phyloP scores from a whole-genome alignment of 2,113 vertebrate species.

The Anser brachyrhynchus region DNA sequence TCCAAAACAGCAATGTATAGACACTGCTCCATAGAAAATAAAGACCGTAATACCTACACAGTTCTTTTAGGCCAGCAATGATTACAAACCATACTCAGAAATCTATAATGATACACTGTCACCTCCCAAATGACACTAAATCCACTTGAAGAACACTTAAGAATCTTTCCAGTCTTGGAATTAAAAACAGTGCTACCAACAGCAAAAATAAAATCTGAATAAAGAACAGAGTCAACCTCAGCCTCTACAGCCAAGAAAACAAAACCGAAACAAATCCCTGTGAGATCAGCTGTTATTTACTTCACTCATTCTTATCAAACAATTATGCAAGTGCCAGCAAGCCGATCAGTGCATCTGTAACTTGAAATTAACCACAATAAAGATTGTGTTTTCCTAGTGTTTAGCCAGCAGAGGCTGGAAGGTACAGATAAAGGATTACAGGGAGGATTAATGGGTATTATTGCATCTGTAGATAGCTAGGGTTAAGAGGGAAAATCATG shows the following conservation, averaged over 20 bases:
- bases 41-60: not conserved
- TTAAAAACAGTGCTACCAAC: not conserved
- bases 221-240: not conserved
- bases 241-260: too few species aligned
- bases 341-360: not conserved
- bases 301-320: not conserved
- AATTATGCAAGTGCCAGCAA: not conserved
- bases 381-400: not conserved
- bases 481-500: not conserved
- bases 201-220: not conserved
- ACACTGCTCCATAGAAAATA: not conserved
- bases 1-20: rapidly evolving
- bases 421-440: not conserved
- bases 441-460: not conserved
- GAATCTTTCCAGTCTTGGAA: not conserved
- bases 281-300: not conserved
- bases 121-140: not conserved
- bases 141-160: rapidly evolving
- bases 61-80: not conserved
- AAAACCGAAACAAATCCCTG: not conserved
- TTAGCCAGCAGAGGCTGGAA: not conserved
- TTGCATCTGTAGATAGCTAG: not conserved
- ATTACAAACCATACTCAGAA: not conserved
- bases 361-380: not conserved
- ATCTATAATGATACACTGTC: not conserved